phyloP scores from a whole-genome alignment of 53 echinoderm and acorn worm genomes.

The Patiria pectinifera region DNA sequence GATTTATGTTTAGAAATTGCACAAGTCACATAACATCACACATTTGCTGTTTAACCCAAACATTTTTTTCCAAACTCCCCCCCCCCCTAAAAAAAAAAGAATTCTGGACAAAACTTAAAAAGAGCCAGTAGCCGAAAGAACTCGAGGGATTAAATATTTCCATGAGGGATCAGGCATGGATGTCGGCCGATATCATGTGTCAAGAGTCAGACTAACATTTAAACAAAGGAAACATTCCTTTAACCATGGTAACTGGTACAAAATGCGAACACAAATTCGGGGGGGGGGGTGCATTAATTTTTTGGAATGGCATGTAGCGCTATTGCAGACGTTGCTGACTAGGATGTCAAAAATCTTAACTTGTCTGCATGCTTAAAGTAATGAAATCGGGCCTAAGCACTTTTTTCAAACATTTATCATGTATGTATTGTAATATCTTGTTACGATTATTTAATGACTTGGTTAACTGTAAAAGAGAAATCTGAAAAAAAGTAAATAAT shows the following conservation, averaged over 20 bases:
- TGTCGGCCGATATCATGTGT: constrained; percentile 18
- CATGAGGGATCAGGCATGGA: background rate
- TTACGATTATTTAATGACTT: too few species aligned
- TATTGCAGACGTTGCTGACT: too few species aligned
- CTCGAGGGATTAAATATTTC: constrained; percentile 8
- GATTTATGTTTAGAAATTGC: constrained; percentile 44
- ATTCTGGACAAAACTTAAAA: background rate
- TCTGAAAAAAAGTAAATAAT: too few species aligned
- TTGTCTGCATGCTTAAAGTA: too few species aligned
- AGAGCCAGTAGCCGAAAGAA: background rate
- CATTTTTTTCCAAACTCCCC: background rate
- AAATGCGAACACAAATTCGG: background rate
- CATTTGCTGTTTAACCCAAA: background rate
- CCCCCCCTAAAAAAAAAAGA: background rate
- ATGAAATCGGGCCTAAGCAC: too few species aligned
- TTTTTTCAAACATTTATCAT: too few species aligned
- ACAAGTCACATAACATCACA: background rate
- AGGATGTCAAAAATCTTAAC: too few species aligned
- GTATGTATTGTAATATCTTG: too few species aligned
- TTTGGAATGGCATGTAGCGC: too few species aligned
- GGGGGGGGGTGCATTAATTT: too few species aligned
- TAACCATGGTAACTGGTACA: background rate
- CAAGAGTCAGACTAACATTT: constrained; percentile 19
- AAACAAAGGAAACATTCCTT: constrained; percentile 30
- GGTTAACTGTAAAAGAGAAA: too few species aligned